A percentile compares a stretch with the other conserved stretches of the same genome.
Conservation (phyloP, 2,888 invertebrate species). For the Odontocolon sp. region DNA sequence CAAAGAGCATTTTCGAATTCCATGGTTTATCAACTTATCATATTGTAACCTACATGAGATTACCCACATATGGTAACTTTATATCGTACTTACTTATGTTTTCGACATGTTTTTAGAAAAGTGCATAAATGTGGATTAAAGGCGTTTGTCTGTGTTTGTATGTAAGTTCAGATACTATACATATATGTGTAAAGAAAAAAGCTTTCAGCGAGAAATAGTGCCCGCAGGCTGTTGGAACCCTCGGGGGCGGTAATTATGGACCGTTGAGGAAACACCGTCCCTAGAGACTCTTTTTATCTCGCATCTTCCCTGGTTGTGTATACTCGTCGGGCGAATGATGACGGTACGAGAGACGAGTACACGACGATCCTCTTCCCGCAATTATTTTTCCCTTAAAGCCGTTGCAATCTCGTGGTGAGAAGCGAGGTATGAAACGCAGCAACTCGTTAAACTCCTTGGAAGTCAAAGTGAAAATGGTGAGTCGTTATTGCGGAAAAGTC, state of each 20-base stretch:
- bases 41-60: no score
- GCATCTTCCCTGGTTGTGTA: not conserved
- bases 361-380: not conserved
- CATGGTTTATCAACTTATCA: no score
- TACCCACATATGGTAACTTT: no score
- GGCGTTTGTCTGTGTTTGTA: not conserved
- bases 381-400: constrained; percentile 12
- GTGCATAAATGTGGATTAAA: not conserved
- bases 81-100: no score
- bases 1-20: no score
- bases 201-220: no score
- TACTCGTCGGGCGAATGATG: constrained; percentile 3
- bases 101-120: no score
- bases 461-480: constrained; percentile 8
- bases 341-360: no score
- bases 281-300: not conserved
- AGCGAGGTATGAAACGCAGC: not conserved
- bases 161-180: not conserved
- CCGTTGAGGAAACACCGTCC: not conserved
- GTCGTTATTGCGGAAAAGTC: not conserved
- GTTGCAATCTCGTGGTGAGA: constrained; percentile 1
- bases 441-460: constrained; percentile 6
- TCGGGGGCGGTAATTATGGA: not conserved
- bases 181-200: no score
- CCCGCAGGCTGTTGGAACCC: not conserved